Evolutionary conservation across 1,140 invertebrate species (phyloP).

Genomic region (Drosophila navojoa): DNA sequence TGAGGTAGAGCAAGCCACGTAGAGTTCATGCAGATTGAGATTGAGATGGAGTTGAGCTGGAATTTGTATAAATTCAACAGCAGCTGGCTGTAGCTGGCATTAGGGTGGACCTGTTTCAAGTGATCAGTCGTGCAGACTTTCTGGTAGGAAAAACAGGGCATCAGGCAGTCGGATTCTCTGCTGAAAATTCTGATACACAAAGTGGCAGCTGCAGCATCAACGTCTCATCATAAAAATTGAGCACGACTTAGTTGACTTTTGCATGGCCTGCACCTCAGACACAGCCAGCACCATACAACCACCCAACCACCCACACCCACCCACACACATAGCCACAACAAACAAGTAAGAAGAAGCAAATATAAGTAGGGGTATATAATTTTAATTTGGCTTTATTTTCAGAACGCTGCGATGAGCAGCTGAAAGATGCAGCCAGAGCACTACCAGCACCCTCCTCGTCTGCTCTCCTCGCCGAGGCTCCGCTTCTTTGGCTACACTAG

Average conservation of each 20-base stretch:
- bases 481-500: constrained; percentile 3
- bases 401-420: constrained; percentile 56
- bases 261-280: constrained; percentile 31
- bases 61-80: no score
- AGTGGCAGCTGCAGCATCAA: constrained; percentile 41
- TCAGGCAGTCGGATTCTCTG: constrained; percentile 26
- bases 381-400: constrained; percentile 82
- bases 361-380: constrained; percentile 64
- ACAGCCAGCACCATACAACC: neutral
- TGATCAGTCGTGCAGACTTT: no score
- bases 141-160: no score
- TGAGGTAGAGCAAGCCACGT: no score
- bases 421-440: constrained; percentile 31
- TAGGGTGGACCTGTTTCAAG: no score
- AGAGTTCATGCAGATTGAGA: no score
- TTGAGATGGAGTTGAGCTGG: no score
- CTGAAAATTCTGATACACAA: constrained; percentile 44
- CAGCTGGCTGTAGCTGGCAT: no score
- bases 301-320: neutral
- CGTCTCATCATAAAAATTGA: constrained; percentile 79
- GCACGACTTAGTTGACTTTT: constrained; percentile 81
- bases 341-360: constrained; percentile 7
- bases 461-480: neutral
- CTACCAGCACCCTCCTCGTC: neutral
- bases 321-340: constrained; percentile 27